These are phyloP conservation scores for Danionella dracula DNA, from an alignment of 2,797 vertebrate genomes.

Conservation along the genomic window DNA sequence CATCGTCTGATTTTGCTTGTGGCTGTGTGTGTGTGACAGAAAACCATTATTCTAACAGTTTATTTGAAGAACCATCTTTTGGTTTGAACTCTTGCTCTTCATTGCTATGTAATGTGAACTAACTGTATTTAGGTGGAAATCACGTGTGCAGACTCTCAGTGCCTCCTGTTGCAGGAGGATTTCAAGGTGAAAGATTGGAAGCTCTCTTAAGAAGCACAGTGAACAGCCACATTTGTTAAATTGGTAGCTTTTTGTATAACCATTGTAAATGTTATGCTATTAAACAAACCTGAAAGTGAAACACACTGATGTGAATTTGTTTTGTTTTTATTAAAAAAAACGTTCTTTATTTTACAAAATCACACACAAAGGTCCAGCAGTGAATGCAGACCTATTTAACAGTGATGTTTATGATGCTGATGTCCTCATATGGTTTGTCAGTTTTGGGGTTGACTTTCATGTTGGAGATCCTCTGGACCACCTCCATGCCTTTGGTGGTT, in stretches of 20 bases:
- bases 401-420: constrained; percentile 98
- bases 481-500: constrained; percentile 96
- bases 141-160: constrained; percentile 51
- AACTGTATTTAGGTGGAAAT: constrained; percentile 61
- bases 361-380: neutral
- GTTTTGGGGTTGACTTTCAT: constrained; percentile 97
- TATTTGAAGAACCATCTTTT: constrained; percentile 47
- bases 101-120: constrained; percentile 68
- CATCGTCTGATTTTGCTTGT: neutral
- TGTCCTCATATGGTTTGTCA: constrained; percentile 95
- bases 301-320: neutral
- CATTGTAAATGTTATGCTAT: constrained; percentile 63
- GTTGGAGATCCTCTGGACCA: constrained; percentile 95
- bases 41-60: constrained; percentile 28
- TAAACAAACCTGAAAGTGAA: constrained; percentile 51
- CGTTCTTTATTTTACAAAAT: constrained; percentile 45
- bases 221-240: constrained; percentile 55
- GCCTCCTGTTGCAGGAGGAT: neutral
- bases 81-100: constrained; percentile 53
- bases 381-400: constrained; percentile 72
- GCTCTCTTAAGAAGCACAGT: constrained; percentile 59
- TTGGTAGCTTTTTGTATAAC: constrained; percentile 66
- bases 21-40: neutral
- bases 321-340: constrained; percentile 36
- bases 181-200: constrained; percentile 44